Evolutionary conservation across 2,113 vertebrate species (phyloP).

Genomic region (Nyctibius bracteatus): DNA sequence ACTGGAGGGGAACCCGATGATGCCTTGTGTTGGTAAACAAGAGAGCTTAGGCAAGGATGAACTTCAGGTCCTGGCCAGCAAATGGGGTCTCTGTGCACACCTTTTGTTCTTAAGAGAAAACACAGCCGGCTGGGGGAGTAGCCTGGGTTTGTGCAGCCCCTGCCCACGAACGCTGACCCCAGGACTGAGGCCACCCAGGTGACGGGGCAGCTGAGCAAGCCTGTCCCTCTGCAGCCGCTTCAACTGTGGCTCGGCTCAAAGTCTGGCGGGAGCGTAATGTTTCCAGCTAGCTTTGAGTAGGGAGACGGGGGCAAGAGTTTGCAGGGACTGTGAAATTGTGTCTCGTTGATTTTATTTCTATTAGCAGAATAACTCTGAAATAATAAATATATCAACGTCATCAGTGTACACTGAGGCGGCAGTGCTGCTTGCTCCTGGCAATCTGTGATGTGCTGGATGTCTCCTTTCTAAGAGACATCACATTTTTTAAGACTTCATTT

Average conservation of each 20-base stretch:
- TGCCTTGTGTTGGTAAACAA: neutral
- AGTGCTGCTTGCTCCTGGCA: neutral
- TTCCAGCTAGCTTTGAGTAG: neutral
- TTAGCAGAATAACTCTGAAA: neutral
- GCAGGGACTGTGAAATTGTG: neutral
- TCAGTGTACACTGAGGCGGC: neutral
- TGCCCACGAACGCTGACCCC: neutral
- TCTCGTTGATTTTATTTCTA: neutral
- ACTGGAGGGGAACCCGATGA: accelerated
- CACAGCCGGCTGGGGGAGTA: neutral
- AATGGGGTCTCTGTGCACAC: neutral
- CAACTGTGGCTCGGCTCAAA: neutral
- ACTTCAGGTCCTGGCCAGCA: neutral
- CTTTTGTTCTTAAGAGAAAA: neutral
- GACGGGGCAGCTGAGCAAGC: neutral
- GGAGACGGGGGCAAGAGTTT: neutral
- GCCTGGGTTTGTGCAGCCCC: neutral
- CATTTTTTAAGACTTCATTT: neutral
- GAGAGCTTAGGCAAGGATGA: neutral
- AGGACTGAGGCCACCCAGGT: accelerated
- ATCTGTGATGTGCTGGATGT: neutral
- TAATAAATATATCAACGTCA: neutral
- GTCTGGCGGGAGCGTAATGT: accelerated
- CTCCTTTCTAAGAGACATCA: neutral
- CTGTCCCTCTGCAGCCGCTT: neutral